Conservation (phyloP, 2,888 invertebrate species). For the Quadroppia sp. region DNA sequence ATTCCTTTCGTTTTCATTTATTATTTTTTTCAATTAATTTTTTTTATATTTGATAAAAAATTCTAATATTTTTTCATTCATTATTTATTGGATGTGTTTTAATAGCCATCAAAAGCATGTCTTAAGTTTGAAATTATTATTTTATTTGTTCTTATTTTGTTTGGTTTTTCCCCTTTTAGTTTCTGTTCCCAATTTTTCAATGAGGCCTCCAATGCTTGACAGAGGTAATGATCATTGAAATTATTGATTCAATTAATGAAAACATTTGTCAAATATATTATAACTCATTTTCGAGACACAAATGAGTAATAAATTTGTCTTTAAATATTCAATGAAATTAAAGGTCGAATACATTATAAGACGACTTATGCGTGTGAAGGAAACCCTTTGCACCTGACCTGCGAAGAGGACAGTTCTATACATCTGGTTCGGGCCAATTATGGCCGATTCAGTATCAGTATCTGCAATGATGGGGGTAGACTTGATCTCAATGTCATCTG, state of each 20-base stretch:
- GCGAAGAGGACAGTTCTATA: slow-evolving; percentile 80
- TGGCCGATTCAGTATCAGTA: slow-evolving; percentile 84
- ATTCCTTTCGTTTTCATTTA: too few relatives aligned
- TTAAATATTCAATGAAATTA: not conserved
- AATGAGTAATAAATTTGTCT: slow-evolving; percentile 19
- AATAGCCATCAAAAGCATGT: not conserved
- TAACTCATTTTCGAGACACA: not conserved
- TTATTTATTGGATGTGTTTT: too few relatives aligned
- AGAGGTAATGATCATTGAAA: slow-evolving; percentile 36
- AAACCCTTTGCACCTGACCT: slow-evolving; percentile 79
- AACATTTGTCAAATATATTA: slow-evolving; percentile 8
- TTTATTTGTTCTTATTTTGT: not conserved
- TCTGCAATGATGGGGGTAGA: slow-evolving; percentile 92
- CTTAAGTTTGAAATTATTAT: slow-evolving; percentile 3
- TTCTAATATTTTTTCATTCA: not conserved
- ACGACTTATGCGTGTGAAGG: slow-evolving; percentile 93
- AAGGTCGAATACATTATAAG: slow-evolving; percentile 60
- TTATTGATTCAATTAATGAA: slow-evolving; percentile 14
- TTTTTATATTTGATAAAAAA: too few relatives aligned
- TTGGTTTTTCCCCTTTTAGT: slow-evolving; percentile 17
- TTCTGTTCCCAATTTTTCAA: slow-evolving; percentile 41
- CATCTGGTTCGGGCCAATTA: slow-evolving; percentile 90
- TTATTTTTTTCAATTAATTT: too few relatives aligned
- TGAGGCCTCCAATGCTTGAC: slow-evolving; percentile 40
- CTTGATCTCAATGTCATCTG: slow-evolving; percentile 97